Evolutionary conservation across 2,888 invertebrate species (phyloP).

Genomic region (Griposia aprilina): DNA sequence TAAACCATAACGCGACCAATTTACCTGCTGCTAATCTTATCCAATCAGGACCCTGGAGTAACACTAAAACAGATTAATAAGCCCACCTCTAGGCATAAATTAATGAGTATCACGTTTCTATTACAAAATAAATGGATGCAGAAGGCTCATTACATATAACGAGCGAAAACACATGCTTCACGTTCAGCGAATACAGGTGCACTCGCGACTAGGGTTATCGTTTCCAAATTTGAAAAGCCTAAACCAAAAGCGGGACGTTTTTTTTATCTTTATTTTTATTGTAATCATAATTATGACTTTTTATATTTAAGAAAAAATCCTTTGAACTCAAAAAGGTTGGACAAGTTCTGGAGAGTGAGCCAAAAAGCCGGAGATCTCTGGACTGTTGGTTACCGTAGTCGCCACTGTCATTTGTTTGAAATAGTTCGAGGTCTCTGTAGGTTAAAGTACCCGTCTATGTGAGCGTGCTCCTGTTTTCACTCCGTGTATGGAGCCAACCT

Average conservation of each 20-base stretch:
- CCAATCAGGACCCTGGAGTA: constrained; percentile 17
- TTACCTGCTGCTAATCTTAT: constrained; percentile 3
- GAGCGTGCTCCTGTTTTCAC: no score
- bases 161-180: neutral
- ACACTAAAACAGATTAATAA: constrained; percentile 22
- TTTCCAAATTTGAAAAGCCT: no score
- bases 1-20: neutral
- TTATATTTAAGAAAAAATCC: neutral
- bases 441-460: neutral
- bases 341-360: neutral
- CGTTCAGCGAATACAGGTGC: no score
- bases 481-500: neutral
- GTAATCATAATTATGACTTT: no score
- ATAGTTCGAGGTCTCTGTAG: neutral
- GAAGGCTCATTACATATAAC: neutral
- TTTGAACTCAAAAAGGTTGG: neutral
- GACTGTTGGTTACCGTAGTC: no score
- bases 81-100: constrained; percentile 15
- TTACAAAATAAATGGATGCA: neutral
- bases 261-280: no score
- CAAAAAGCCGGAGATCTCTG: neutral
- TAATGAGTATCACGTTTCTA: constrained; percentile 21
- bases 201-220: no score
- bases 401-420: neutral
- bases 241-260: no score